Evolutionary conservation across 2,888 invertebrate genomes (phyloP).

Genomic region (Gerris lacustris): DNA sequence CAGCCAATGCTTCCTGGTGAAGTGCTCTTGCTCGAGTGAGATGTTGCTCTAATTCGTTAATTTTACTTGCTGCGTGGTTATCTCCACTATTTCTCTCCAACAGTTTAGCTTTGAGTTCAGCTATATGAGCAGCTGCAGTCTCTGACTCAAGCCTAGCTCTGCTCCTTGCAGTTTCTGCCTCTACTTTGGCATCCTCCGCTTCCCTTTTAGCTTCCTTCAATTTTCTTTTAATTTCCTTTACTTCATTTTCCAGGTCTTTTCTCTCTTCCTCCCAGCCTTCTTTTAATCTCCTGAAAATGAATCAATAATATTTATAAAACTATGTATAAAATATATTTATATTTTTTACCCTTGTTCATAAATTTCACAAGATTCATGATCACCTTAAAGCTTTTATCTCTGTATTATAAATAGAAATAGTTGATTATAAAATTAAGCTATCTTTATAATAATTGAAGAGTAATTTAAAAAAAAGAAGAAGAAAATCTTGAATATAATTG

Average conservation of each 20-base stretch:
- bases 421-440: too few species aligned
- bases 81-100: conserved; percentile 36
- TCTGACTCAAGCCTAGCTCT: conserved; percentile 20
- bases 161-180: conserved; percentile 19
- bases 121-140: conserved; percentile 43
- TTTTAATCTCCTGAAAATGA: conserved; percentile 48
- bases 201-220: conserved; percentile 54
- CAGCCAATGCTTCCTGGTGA: conserved; percentile 33
- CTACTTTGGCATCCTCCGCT: conserved; percentile 51
- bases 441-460: too few species aligned
- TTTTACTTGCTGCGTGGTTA: conserved; percentile 35
- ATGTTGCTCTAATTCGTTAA: not conserved
- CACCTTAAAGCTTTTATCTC: too few species aligned
- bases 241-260: conserved; percentile 51
- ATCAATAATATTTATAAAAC: not conserved
- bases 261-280: conserved; percentile 66
- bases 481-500: too few species aligned
- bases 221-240: conserved; percentile 52
- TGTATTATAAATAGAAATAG: too few species aligned
- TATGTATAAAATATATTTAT: too few species aligned
- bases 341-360: too few species aligned
- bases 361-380: too few species aligned
- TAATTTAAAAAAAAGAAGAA: too few species aligned
- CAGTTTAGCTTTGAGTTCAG: conserved; percentile 42
- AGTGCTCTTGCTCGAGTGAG: not conserved